Evolutionary conservation across 1,140 invertebrate species (phyloP).

Genomic region (Eupeodes corollae): DNA sequence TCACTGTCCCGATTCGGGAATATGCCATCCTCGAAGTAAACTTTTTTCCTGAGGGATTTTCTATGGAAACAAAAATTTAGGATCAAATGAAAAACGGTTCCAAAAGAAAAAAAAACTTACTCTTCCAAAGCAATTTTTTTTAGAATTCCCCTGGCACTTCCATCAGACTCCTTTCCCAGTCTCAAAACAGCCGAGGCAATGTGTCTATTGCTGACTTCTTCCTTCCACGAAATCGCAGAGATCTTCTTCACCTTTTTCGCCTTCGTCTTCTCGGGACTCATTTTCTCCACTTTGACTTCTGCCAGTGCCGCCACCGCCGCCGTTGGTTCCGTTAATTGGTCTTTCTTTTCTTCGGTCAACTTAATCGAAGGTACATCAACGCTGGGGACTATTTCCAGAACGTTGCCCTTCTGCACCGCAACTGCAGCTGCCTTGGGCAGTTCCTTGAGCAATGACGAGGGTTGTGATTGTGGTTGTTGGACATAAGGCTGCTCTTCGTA

Average conservation of each 20-base stretch:
- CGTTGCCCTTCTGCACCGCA: slow-evolving; percentile 33
- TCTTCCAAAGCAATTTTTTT: not conserved
- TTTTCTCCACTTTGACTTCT: slow-evolving; percentile 12
- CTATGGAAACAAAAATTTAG: slow-evolving; percentile 5
- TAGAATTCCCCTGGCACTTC: slow-evolving; percentile 1
- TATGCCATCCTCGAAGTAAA: slow-evolving; percentile 29
- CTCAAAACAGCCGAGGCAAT: slow-evolving; percentile 1
- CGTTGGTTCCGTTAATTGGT: not conserved
- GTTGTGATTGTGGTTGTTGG: not conserved
- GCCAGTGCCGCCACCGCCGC: slow-evolving; percentile 5
- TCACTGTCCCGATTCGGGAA: slow-evolving; percentile 28
- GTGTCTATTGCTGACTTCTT: slow-evolving; percentile 6
- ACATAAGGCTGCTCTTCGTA: not conserved
- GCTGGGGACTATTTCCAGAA: slow-evolving; percentile 28
- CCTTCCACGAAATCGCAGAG: slow-evolving; percentile 2
- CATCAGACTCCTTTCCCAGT: not conserved
- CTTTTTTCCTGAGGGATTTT: slow-evolving; percentile 25
- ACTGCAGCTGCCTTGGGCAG: slow-evolving; percentile 17
- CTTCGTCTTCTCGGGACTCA: not conserved
- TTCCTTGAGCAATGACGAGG: slow-evolving; percentile 13
- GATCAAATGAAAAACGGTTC: not conserved
- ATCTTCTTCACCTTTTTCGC: not conserved
- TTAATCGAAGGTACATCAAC: not conserved
- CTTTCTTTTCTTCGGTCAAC: not conserved
- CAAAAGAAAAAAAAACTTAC: not conserved